phyloP scores from a whole-genome alignment of 23 tunicate genomes.

The Styela plicata region DNA sequence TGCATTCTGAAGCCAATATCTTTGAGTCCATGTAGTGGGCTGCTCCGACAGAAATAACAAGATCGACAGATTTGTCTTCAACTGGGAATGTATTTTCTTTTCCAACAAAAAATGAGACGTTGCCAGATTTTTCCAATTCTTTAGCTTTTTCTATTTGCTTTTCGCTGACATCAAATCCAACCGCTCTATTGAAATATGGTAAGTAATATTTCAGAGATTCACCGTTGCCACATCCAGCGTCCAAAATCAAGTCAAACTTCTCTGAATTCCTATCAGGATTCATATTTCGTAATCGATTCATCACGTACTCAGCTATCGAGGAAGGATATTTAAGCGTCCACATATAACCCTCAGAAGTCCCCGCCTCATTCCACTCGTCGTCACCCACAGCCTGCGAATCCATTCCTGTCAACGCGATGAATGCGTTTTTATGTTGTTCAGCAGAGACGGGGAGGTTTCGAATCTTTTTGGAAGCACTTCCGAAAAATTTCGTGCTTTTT shows the following conservation, averaged over 20 bases:
- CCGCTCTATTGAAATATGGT: not conserved
- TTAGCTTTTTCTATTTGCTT: not conserved
- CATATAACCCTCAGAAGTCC: no score
- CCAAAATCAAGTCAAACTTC: not conserved
- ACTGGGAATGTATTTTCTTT: not conserved
- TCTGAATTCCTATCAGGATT: not conserved
- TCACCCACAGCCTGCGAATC: no score
- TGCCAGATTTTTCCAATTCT: not conserved
- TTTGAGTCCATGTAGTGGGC: not conserved
- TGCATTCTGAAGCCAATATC: not conserved
- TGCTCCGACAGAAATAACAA: not conserved
- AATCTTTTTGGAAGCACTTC: no score
- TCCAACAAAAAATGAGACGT: not conserved
- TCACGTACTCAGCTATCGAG: not conserved
- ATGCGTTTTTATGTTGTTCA: no score
- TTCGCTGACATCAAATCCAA: constrained; percentile 3
- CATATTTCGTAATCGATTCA: not conserved
- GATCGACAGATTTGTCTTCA: not conserved
- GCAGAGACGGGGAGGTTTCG: no score
- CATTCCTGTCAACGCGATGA: no score
- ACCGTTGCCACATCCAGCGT: constrained; percentile 5
- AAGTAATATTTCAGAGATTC: not conserved
- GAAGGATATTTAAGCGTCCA: not conserved
- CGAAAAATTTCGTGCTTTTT: no score
- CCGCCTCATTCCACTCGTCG: no score